Percentiles rank a stretch among this genome's conserved stretches.
Conservation (phyloP, 2,797 vertebrate species). For the Helicolenus hilgendorfi region DNA sequence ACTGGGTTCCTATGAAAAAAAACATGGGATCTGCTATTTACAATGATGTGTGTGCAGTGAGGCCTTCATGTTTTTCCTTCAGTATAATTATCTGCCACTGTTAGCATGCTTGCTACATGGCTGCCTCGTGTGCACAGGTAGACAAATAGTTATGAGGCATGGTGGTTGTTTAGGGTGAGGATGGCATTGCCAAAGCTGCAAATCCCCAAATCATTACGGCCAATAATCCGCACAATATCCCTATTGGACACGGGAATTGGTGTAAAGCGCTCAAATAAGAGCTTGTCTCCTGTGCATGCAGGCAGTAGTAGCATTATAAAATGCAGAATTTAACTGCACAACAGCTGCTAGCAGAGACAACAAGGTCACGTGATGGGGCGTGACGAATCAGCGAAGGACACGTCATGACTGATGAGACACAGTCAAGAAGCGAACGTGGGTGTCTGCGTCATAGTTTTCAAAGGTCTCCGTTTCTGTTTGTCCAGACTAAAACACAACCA, state of each 20-base stretch:
- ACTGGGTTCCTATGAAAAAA: not conserved
- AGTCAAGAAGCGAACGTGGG: too few species aligned
- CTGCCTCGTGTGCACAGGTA: not conserved
- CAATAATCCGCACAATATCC: not conserved
- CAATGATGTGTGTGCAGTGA: not conserved
- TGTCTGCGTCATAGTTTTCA: too few species aligned
- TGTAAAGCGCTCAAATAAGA: too few species aligned
- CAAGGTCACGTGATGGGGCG: too few species aligned
- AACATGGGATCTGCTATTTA: not conserved
- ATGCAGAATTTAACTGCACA: too few species aligned
- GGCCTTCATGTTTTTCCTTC: not conserved
- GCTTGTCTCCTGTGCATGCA: too few species aligned
- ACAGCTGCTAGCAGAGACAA: too few species aligned
- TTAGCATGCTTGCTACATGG: conserved; percentile 1
- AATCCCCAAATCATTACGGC: not conserved
- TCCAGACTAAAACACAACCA: rapidly evolving
- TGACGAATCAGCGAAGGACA: too few species aligned
- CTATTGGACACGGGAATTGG: too few species aligned
- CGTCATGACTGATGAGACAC: too few species aligned
- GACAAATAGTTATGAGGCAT: not conserved
- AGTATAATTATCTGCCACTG: not conserved
- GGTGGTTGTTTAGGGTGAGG: not conserved
- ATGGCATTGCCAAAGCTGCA: not conserved
- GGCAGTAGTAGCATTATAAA: too few species aligned
- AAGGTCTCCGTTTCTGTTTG: too few species aligned